Conservation (phyloP, 2,113 vertebrate genomes). For the Mustela lutreola region DNA sequence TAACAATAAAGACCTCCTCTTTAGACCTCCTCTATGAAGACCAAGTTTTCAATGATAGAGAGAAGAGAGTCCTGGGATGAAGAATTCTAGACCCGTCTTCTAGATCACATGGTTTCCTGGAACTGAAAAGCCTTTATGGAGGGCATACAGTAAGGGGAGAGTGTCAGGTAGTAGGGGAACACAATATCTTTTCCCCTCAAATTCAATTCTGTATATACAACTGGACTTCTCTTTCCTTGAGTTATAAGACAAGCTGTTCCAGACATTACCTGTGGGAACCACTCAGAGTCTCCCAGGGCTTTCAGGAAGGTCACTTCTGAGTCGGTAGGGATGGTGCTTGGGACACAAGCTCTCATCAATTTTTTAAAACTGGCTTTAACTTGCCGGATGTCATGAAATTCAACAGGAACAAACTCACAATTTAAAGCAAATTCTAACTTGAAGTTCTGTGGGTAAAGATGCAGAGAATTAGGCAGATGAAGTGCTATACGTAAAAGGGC, state of each 20-base stretch:
- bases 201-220: neutral
- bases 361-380: constrained; percentile 97
- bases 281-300: constrained; percentile 96
- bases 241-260: neutral
- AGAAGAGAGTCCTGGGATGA: neutral
- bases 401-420: constrained; percentile 98
- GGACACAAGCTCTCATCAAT: constrained; percentile 96
- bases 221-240: neutral
- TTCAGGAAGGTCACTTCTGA: constrained; percentile 95
- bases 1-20: constrained; percentile 40
- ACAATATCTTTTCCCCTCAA: neutral
- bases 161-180: neutral
- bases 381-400: constrained; percentile 96
- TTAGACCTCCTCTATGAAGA: neutral
- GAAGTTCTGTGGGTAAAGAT: constrained; percentile 91
- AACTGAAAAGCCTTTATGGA: neutral
- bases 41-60: constrained; percentile 10
- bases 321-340: constrained; percentile 93
- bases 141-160: neutral
- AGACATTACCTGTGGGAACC: constrained; percentile 95
- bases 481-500: neutral
- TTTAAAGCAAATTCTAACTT: constrained; percentile 96
- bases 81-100: neutral
- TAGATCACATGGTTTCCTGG: neutral
- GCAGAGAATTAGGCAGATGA: constrained; percentile 67